A percentile compares a stretch with the other conserved stretches of the same genome.
Conservation (phyloP, 2,797 vertebrate genomes). For the Furcifer pardalis region DNA sequence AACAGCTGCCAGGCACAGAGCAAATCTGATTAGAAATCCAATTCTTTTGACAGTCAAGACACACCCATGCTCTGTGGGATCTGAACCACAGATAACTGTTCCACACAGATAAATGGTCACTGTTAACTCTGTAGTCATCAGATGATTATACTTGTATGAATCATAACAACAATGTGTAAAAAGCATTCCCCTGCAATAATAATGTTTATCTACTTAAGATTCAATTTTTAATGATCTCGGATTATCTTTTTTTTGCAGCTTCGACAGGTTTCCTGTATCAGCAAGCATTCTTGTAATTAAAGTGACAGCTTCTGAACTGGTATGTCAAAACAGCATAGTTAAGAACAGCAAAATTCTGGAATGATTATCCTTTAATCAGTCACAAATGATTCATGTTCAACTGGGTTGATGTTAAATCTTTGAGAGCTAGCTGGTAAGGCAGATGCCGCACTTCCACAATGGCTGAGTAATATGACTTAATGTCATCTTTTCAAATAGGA, state of each 20-base stretch:
- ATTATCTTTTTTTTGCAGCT: slow-evolving; percentile 46
- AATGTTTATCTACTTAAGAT: slow-evolving; percentile 40
- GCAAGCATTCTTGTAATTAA: slow-evolving; percentile 50
- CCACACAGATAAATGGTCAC: neutral
- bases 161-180: neutral
- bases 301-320: slow-evolving; percentile 59
- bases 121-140: slow-evolving; percentile 3
- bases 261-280: slow-evolving; percentile 51
- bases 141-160: slow-evolving; percentile 4
- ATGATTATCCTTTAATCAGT: slow-evolving; percentile 47
- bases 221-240: slow-evolving; percentile 22
- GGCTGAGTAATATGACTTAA: slow-evolving; percentile 3
- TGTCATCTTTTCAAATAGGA: slow-evolving; percentile 10
- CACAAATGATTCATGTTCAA: slow-evolving; percentile 41
- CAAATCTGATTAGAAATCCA: too few relatives aligned
- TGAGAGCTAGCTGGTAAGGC: neutral
- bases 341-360: slow-evolving; percentile 53
- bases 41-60: too few relatives aligned
- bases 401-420: slow-evolving; percentile 24
- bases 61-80: too few relatives aligned
- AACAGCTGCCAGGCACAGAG: too few relatives aligned
- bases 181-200: neutral
- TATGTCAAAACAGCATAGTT: slow-evolving; percentile 57
- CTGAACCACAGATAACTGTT: neutral
- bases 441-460: slow-evolving; percentile 15